phyloP scores from a whole-genome alignment of 23 tunicate species.

The Halocynthia roretzi region DNA sequence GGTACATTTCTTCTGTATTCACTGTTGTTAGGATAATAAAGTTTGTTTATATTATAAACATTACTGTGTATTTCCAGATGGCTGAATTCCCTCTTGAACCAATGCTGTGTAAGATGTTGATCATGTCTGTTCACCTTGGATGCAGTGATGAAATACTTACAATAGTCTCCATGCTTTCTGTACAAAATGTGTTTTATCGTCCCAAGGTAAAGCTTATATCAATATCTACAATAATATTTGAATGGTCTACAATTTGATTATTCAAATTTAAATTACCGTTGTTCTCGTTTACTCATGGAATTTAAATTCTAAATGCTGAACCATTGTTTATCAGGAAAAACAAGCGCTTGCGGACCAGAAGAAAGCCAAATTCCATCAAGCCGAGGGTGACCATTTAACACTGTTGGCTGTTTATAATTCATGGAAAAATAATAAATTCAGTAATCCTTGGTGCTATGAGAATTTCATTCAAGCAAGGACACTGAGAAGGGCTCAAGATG shows the following conservation, averaged over 20 bases:
- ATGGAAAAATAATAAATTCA: slow-evolving; percentile 97
- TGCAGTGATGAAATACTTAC: slow-evolving; percentile 97
- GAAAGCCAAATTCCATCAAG: slow-evolving; percentile 92
- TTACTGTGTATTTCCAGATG: slow-evolving; percentile 33
- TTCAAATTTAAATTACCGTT: not conserved
- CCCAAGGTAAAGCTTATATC: slow-evolving; percentile 47
- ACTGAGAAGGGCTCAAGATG: slow-evolving; percentile 92
- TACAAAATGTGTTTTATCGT: slow-evolving; percentile 90
- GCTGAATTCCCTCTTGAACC: slow-evolving; percentile 99
- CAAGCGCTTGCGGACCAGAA: slow-evolving; percentile 96
- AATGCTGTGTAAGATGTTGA: slow-evolving; percentile 96
- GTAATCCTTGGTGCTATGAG: slow-evolving; percentile 97
- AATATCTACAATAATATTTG: not conserved
- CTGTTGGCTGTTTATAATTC: slow-evolving; percentile 91
- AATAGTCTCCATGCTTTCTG: slow-evolving; percentile 93
- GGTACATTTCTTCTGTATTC: slow-evolving; percentile 8
- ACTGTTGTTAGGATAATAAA: not conserved
- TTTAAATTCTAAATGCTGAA: not conserved
- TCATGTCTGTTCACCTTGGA: slow-evolving; percentile 88
- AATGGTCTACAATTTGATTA: not conserved
- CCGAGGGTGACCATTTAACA: slow-evolving; percentile 91
- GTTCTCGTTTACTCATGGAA: not conserved
- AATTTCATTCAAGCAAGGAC: slow-evolving; percentile 97
- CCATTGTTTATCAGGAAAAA: slow-evolving; percentile 44
- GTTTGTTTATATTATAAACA: not conserved